Percentiles rank a stretch among this genome's conserved stretches.
phyloP scores from a whole-genome alignment of 2,888 invertebrate genomes.

The Spisula subtruncata region DNA sequence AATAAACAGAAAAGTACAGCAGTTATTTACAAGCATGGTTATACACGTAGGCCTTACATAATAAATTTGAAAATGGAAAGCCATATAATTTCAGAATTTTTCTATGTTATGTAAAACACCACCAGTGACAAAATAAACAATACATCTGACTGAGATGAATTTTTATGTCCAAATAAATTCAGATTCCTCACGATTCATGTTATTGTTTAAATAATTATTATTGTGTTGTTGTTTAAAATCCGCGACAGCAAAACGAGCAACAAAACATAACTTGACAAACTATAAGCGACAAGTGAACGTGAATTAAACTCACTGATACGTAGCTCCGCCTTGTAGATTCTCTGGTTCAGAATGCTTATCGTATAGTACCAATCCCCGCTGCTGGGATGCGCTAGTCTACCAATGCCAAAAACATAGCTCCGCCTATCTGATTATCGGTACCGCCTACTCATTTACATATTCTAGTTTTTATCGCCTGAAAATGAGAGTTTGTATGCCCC shows the following conservation, averaged over 20 bases:
- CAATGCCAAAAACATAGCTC: background rate
- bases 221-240: background rate
- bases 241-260: slow-evolving; percentile 1
- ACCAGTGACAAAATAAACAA: background rate
- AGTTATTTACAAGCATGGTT: no score
- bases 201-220: background rate
- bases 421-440: slow-evolving; percentile 10
- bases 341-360: background rate
- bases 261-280: slow-evolving; percentile 7
- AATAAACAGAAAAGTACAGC: no score
- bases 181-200: background rate
- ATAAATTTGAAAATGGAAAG: no score
- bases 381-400: background rate
- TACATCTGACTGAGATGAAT: background rate
- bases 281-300: background rate
- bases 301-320: background rate
- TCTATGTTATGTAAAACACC: background rate
- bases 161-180: background rate
- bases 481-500: slow-evolving; percentile 39
- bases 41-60: no score
- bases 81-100: no score
- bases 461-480: slow-evolving; percentile 36
- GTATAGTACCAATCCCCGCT: background rate
- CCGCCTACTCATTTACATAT: slow-evolving; percentile 43
- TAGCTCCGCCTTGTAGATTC: background rate